Evolutionary conservation across 2,797 vertebrate species (phyloP).

Genomic region (Pitangus sulphuratus): DNA sequence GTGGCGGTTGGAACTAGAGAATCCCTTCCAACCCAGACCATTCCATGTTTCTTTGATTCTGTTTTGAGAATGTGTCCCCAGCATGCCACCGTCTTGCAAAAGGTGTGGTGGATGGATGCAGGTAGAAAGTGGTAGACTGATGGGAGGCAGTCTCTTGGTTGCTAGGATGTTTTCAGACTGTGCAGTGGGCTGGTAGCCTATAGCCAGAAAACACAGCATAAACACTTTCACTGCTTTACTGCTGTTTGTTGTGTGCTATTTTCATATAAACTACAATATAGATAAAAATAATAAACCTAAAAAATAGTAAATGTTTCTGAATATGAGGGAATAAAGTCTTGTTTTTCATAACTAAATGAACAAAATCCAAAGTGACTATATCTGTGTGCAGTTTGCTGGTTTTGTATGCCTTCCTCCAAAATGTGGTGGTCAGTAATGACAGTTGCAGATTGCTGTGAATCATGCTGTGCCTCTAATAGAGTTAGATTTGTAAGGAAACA

Average conservation of each 20-base stretch:
- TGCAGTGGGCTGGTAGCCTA: background rate
- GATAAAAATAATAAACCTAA: background rate
- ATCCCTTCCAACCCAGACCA: background rate
- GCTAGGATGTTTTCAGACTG: background rate
- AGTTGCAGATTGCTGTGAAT: conserved; percentile 16
- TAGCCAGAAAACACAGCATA: background rate
- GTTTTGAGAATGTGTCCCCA: background rate
- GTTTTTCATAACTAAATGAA: background rate
- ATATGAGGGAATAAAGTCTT: background rate
- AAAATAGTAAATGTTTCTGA: background rate
- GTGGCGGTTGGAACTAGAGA: background rate
- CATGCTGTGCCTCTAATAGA: conserved; percentile 19
- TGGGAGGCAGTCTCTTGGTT: background rate
- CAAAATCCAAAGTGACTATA: background rate
- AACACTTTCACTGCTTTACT: background rate
- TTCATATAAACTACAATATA: background rate
- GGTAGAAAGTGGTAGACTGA: background rate
- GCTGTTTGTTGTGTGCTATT: background rate
- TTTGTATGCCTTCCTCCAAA: background rate
- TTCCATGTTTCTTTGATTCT: background rate
- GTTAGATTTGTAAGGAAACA: conserved; percentile 36
- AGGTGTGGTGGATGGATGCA: background rate
- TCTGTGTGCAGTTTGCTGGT: background rate
- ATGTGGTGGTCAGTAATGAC: background rate
- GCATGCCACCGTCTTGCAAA: accelerated